Percentiles rank a stretch among this genome's conserved stretches.
phyloP scores from a whole-genome alignment of 2,113 vertebrate species.

The Aegotheles bennettii region DNA sequence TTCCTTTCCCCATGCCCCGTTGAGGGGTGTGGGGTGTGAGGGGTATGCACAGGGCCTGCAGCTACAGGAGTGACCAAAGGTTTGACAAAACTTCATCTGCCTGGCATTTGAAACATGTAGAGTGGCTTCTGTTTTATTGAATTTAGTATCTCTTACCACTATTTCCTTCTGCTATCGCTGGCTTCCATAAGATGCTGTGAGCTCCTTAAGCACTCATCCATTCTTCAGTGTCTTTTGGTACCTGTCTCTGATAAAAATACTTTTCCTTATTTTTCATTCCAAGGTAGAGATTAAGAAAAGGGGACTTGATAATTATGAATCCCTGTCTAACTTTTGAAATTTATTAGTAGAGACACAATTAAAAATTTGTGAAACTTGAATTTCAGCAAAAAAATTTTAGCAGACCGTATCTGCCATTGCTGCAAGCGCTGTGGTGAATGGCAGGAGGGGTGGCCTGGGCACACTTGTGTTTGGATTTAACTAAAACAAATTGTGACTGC shows the following conservation, averaged over 20 bases:
- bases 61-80: rapidly evolving
- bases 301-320: not conserved
- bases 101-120: not conserved
- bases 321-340: not conserved
- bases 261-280: not conserved
- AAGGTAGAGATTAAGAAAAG: not conserved
- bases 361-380: not conserved
- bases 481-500: not conserved
- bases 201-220: not conserved
- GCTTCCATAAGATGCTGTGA: not conserved
- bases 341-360: not conserved
- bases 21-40: not conserved
- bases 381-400: not conserved
- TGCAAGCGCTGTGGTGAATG: not conserved
- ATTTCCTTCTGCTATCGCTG: not conserved
- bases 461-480: not conserved
- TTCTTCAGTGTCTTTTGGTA: not conserved
- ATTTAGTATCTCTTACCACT: not conserved
- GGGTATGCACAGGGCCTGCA: not conserved
- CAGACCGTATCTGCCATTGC: rapidly evolving
- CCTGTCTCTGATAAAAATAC: not conserved
- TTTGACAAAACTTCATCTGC: not conserved
- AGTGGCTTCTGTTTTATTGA: not conserved
- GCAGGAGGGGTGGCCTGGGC: not conserved
- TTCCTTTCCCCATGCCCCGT: not conserved